These are phyloP conservation scores for Drosophila dunni DNA, from an alignment of 1,140 invertebrate genomes.

Conservation along the genomic window DNA sequence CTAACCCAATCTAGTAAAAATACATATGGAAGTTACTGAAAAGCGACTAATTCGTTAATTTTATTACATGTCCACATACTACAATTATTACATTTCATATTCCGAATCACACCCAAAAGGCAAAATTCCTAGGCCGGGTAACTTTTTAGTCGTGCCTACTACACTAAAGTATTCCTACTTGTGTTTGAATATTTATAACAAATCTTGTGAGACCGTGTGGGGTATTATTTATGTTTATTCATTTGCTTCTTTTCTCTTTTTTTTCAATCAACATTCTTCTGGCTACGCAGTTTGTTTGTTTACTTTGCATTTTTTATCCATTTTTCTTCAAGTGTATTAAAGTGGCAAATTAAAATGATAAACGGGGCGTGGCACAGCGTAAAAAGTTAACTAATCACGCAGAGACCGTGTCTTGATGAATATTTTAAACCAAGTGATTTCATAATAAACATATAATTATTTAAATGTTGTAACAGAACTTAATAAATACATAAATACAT, in stretches of 20 bases:
- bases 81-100: no score
- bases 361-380: slow-evolving; percentile 9
- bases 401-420: background rate
- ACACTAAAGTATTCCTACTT: no score
- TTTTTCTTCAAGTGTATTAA: slow-evolving; percentile 37
- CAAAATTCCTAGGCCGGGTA: no score
- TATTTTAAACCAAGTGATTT: background rate
- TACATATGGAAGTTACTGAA: no score
- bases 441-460: no score
- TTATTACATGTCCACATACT: no score
- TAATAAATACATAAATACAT: no score
- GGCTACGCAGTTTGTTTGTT: slow-evolving; percentile 35
- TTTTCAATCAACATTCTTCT: slow-evolving; percentile 52
- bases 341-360: slow-evolving; percentile 45
- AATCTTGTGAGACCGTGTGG: slow-evolving; percentile 28
- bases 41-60: no score
- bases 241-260: background rate
- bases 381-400: background rate
- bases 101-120: no score
- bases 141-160: no score
- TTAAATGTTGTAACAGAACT: no score
- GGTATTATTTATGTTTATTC: slow-evolving; percentile 45
- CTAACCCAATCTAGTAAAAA: no score
- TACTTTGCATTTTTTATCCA: slow-evolving; percentile 42
- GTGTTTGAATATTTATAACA: slow-evolving; percentile 61